These are phyloP conservation scores for Tonatia bakeri DNA, from an alignment of 2,113 vertebrate genomes.

Conservation along the genomic window DNA sequence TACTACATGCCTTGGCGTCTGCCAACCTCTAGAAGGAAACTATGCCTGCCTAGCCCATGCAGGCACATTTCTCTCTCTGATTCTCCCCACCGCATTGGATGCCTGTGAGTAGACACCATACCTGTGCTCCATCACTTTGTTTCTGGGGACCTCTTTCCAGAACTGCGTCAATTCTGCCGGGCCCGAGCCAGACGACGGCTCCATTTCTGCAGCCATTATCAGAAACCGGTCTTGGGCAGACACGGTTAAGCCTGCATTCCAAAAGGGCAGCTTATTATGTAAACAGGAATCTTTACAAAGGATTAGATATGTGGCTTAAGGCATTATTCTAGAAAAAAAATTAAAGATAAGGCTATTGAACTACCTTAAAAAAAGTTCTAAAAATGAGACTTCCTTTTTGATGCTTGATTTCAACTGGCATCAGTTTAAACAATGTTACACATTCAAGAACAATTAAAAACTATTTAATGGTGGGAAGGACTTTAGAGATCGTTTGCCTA, in stretches of 20 bases:
- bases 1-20: not conserved
- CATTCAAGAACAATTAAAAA: not conserved
- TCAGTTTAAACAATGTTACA: not conserved
- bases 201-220: slow-evolving; percentile 98
- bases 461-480: not conserved
- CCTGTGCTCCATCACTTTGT: slow-evolving; percentile 96
- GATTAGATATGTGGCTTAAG: not conserved
- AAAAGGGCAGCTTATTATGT: slow-evolving; percentile 1
- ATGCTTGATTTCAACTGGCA: not conserved
- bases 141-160: slow-evolving; percentile 94
- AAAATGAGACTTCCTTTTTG: not conserved
- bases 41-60: not conserved
- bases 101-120: slow-evolving; percentile 49
- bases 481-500: not conserved
- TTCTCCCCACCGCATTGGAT: not conserved
- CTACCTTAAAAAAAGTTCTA: not conserved
- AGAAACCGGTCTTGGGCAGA: slow-evolving; percentile 96
- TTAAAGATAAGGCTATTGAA: not conserved
- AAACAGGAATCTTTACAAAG: not conserved
- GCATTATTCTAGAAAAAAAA: not conserved
- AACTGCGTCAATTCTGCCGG: slow-evolving; percentile 90
- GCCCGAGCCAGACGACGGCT: slow-evolving; percentile 78
- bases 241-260: slow-evolving; percentile 86
- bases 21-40: not conserved
- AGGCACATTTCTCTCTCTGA: not conserved